Conservation (phyloP, 1,140 invertebrate species). For the Aphis craccivora region DNA sequence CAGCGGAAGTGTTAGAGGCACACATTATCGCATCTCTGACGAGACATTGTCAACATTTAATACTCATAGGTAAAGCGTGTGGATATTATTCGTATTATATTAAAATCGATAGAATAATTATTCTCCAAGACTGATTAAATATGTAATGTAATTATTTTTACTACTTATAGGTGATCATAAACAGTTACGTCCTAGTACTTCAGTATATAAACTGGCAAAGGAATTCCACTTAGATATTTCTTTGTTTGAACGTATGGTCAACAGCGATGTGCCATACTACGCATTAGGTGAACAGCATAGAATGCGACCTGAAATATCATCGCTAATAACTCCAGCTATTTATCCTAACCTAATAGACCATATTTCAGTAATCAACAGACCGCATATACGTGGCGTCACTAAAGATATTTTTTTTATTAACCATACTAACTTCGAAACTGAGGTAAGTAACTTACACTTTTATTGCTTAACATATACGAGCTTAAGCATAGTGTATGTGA, state of each 20-base stretch:
- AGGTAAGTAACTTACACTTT: background rate
- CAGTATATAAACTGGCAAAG: slow-evolving; percentile 19
- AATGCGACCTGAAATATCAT: slow-evolving; percentile 73
- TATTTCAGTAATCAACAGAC: slow-evolving; percentile 66
- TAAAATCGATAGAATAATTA: background rate
- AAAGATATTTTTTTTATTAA: slow-evolving; percentile 72
- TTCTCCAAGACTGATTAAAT: background rate
- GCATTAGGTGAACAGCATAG: slow-evolving; percentile 71
- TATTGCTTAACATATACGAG: background rate
- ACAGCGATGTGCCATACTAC: slow-evolving; percentile 67
- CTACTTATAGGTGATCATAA: slow-evolving; percentile 41
- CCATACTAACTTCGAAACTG: slow-evolving; percentile 67
- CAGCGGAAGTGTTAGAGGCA: slow-evolving; percentile 81
- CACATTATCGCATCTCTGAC: slow-evolving; percentile 78
- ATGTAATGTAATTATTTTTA: background rate
- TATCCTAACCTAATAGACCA: slow-evolving; percentile 70
- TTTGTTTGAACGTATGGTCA: slow-evolving; percentile 78
- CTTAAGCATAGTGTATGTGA: background rate
- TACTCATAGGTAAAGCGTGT: slow-evolving; percentile 74
- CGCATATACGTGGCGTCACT: slow-evolving; percentile 66
- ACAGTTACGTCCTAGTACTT: slow-evolving; percentile 22
- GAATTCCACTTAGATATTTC: slow-evolving; percentile 74
- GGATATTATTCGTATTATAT: background rate
- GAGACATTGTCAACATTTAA: slow-evolving; percentile 76
- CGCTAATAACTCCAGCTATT: slow-evolving; percentile 70